These are phyloP conservation scores for Hirundo rustica DNA, from an alignment of 2,797 vertebrate species.

Conservation along the genomic window DNA sequence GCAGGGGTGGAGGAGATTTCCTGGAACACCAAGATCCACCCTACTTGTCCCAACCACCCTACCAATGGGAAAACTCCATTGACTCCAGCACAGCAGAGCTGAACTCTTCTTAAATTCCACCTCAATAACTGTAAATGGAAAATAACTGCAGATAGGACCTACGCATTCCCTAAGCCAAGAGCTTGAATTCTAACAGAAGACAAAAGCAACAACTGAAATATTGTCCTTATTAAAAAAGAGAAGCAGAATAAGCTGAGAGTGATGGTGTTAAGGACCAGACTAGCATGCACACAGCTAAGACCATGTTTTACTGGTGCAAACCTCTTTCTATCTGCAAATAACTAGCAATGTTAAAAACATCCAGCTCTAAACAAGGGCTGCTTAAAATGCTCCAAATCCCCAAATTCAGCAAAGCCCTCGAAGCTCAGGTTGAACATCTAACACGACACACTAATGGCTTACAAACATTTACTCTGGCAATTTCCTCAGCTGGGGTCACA, in stretches of 20 bases:
- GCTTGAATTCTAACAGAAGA: background rate
- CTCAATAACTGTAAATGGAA: background rate
- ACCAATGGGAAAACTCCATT: background rate
- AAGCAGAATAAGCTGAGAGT: background rate
- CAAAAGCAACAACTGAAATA: background rate
- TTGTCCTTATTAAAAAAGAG: background rate
- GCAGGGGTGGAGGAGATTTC: background rate
- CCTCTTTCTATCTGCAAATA: background rate
- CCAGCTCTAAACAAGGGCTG: background rate
- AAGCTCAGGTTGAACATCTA: background rate
- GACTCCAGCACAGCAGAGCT: background rate
- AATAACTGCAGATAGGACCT: background rate
- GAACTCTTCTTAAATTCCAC: background rate
- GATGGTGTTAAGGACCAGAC: background rate
- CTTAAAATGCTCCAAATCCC: background rate
- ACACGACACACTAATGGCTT: rapidly evolving
- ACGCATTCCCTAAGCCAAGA: background rate
- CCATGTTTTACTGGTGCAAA: background rate
- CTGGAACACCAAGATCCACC: background rate
- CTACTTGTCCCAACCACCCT: background rate
- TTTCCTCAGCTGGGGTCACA: background rate
- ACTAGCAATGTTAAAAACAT: background rate
- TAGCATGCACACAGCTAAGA: background rate
- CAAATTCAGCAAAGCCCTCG: background rate
- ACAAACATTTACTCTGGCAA: background rate